Evolutionary conservation across 1,140 invertebrate species (phyloP), one percentile per base, ranked within the genome.

Genomic region (Magallana ariakensis): DNA sequence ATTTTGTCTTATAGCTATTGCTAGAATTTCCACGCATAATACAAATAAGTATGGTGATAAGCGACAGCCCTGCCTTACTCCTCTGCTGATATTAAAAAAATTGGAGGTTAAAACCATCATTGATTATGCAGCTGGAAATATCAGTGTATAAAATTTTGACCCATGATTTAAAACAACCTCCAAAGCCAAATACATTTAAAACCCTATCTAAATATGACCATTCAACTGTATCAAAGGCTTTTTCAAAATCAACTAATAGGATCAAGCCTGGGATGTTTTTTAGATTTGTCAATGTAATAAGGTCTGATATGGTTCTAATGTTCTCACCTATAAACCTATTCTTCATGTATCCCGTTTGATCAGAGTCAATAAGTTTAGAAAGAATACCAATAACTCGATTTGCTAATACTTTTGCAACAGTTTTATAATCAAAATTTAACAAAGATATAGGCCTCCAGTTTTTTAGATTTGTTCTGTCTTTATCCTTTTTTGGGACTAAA

Each of bases 281-380:
- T 19, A 62, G 13, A 62, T 19, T 62, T 62, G 60, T 62, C 0
- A n/a, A 62, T 8, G 15, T n/a, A n/a, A n/a, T 62, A 62, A 62
- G 60, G 19, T 62, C 60, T 16, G 60, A 15, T n/a, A 33, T 66
- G 19, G n/a, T 15, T 66, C 60, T 66, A 19, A 66, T 66, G 22
- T 66, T 66, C 19, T 66, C 62, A 19, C 62, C 62, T n/a, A 66
- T 66, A 19, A 66, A 66, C 22, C 62, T 66, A 19, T 66, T 66
- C 62, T 66, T 19, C 9, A 66, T 9, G 1, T 66, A 66, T 66
- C 62, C 62, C 8, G n/a, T 66, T 66, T 66, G 62, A 66, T 66
- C 62, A 66, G 62, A n/a, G 33, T 33, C 33, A 0, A 33, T 33
- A 3, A 33, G 33, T 33, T 33, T 33, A 3, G 33, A 4, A 33